Evolutionary conservation across 2,888 invertebrate genomes (phyloP), one percentile per base, ranked within the genome.

Genomic region (Scaeva pyrastri): DNA sequence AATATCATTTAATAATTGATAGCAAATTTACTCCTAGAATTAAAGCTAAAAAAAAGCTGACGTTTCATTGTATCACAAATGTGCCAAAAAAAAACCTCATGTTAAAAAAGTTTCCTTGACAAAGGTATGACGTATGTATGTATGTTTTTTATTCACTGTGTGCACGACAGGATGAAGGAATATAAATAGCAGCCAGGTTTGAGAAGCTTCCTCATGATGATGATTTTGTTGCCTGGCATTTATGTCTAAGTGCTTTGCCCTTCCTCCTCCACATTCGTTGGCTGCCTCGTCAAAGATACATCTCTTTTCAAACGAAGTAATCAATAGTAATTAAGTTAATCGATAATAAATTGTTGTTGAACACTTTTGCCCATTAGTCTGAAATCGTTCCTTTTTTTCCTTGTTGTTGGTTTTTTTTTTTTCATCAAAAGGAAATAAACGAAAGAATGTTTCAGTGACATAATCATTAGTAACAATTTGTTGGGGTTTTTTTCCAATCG

Each of bases 271-370:
- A 19, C 19, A 6, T 19, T 21, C 21, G 12, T 50, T 21, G 12
- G 5, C 21, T 19, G 31, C 5, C 31, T 31, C 31, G 6, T 31
- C 31, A 31, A 31, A 19, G 11, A 19, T 2, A 48, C 11, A 11
- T 48, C 11, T 4, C 19, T 19, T 48, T 48, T 10, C 2, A 5
- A 48, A 48, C 4, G 6, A 6, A 5, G 21, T 50, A 21, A 50
- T 50, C 50, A 50, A 50, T 50, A 50, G 50, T 50, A 21, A 50
- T 50, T 50, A 50, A 14, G 21, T 21, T 21, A 50, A 50, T 50
- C 50, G 50, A 21, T 50, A 50, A 6, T 50, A 23, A 50, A 14
- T 50, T 50, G 21, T 50, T 23, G 39, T 11, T 39, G 14, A 50
- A 23, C n/a, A 23, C n/a, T 14, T 50, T 50, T 21, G 7, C 50